phyloP scores from a whole-genome alignment of 2,888 invertebrate species.

The Noctua pronuba region DNA sequence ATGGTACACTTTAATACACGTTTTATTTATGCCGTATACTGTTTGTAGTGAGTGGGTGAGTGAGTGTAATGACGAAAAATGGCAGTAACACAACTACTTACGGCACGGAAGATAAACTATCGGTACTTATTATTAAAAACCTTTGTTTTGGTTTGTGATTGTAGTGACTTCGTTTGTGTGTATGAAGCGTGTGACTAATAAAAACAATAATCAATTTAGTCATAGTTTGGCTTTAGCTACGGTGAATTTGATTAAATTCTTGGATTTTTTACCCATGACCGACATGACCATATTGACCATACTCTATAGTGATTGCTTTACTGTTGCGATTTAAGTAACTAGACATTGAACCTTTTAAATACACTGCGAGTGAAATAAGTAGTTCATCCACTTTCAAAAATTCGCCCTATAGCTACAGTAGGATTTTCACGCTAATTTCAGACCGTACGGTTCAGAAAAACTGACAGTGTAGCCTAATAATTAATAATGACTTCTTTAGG shows the following conservation, averaged over 20 bases:
- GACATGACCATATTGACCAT: too few relatives aligned
- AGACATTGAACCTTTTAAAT: not conserved
- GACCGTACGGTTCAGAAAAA: conserved; percentile 16
- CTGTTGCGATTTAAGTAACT: not conserved
- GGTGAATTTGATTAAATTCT: conserved; percentile 12
- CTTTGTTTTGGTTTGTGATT: conserved; percentile 38
- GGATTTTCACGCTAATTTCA: conserved; percentile 19
- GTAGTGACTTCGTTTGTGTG: not conserved
- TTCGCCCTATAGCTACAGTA: not conserved
- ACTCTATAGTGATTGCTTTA: too few relatives aligned
- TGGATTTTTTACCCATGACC: not conserved
- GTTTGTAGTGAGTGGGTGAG: conserved; percentile 39
- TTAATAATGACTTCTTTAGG: conserved; percentile 41
- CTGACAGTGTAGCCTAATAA: conserved; percentile 26
- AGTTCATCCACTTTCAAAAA: not conserved
- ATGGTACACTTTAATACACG: conserved; percentile 65
- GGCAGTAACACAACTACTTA: conserved; percentile 71
- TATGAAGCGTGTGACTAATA: conserved; percentile 13
- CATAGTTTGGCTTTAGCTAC: not conserved
- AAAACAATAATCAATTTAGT: conserved; percentile 12
- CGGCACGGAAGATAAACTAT: conserved; percentile 74
- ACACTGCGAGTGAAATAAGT: not conserved
- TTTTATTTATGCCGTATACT: conserved; percentile 50
- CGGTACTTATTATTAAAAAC: conserved; percentile 70
- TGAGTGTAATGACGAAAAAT: conserved; percentile 76